Base-by-base conservation (phyloP, 2,113 vertebrate genomes). In the Tachysurus fulvidraco region DNA sequence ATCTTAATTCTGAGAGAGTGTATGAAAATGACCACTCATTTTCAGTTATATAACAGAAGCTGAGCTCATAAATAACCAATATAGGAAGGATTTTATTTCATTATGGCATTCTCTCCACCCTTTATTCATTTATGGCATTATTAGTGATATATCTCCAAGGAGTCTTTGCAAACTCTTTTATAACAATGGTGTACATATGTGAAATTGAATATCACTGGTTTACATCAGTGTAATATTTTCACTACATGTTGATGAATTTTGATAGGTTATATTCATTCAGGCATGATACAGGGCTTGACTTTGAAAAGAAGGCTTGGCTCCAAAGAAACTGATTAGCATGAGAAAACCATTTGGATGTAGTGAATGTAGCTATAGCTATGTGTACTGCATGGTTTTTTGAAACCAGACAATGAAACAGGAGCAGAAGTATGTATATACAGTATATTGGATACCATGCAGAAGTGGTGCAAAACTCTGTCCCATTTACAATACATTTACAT, bases 241-340 rank as follows among this genome's bases (percentile, higher is more conserved):
- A 36, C 77, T 54, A 65, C 57, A 78, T 62, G 74, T 80, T 82
- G 2, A n/a, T 69, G 41, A 23, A 41, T 59, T 59, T 60, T 84
- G 59, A 79, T n/a, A 25, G 59, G 55, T 36, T 9, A 46, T 84
- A 78, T 88, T 83, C 83, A 83, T 88, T 30, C 83, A 83, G 52
- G 78, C 36, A 77, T 67, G 69, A 67, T 83, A 69, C 73, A 81
- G 73, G 81, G 86, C 73, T 89, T 90, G 88, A 89, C 88, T 88
- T 88, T 85, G 85, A 71, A 65, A 84, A 86, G 86, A 69, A 21
- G 50, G 73, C 41, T 67, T 71, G 50, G 69, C 81, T 36, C 67
- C 78, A 91, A 89, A 84, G 57, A 81, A 78, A 46, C 82, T 83
- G 84, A 91, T 90, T 88, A 87, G 46, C 89, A 89, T 89, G 83